These are phyloP conservation scores for Sander lucioperca DNA, from an alignment of 2,113 vertebrate species.

Conservation along the genomic window DNA sequence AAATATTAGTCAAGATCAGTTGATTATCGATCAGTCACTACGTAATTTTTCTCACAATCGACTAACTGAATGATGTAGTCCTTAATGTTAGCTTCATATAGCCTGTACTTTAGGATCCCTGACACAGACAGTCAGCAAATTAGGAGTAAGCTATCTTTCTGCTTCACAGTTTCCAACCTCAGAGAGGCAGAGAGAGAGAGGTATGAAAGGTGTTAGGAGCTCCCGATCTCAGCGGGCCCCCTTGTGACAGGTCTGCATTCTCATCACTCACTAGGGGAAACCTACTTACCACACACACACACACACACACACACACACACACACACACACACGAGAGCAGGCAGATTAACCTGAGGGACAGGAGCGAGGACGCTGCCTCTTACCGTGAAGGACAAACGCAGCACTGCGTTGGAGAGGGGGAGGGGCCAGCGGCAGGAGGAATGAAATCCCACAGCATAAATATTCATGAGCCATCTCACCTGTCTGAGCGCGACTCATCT, in stretches of 20 bases:
- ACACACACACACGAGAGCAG: background rate
- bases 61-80: background rate
- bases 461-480: constrained; percentile 85
- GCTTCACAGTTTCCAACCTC: constrained; percentile 53
- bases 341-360: constrained; percentile 82
- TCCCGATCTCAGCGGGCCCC: constrained; percentile 73
- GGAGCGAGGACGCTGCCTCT: constrained; percentile 81
- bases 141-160: constrained; percentile 29
- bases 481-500: constrained; percentile 83
- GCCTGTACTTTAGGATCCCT: constrained; percentile 14
- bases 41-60: background rate
- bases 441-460: constrained; percentile 82
- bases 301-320: constrained; percentile 30
- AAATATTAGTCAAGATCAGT: too few species aligned
- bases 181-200: constrained; percentile 18
- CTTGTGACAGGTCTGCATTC: constrained; percentile 77
- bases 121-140: constrained; percentile 32
- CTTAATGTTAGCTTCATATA: background rate
- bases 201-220: constrained; percentile 64
- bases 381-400: constrained; percentile 84
- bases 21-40: background rate
- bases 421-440: constrained; percentile 74
- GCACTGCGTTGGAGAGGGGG: constrained; percentile 73
- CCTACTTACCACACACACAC: constrained; percentile 71
- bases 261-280: constrained; percentile 79